Evolutionary conservation across 2,888 invertebrate species (phyloP).

Genomic region (Parochlus steinenii): DNA sequence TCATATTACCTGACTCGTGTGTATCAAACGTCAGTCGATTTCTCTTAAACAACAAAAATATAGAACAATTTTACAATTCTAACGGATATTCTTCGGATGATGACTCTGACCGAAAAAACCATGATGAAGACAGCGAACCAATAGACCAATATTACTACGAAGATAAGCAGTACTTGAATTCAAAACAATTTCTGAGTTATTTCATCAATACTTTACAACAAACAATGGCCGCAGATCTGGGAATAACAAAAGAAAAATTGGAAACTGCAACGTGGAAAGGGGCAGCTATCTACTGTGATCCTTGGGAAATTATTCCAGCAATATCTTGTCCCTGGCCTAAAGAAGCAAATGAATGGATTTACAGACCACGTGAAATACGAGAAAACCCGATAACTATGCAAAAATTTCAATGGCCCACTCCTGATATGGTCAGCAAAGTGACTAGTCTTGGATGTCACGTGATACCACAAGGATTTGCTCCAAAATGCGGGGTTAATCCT

Average conservation of each 20-base stretch:
- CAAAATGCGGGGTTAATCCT: slow-evolving; percentile 41
- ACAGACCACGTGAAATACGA: slow-evolving; percentile 38
- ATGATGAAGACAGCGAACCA: slow-evolving; percentile 15
- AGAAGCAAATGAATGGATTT: slow-evolving; percentile 49
- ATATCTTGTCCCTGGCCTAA: slow-evolving; percentile 54
- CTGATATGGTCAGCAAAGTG: slow-evolving; percentile 46
- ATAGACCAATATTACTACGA: slow-evolving; percentile 15
- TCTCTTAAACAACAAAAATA: slow-evolving; percentile 12
- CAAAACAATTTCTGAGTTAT: slow-evolving; percentile 47
- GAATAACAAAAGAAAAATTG: slow-evolving; percentile 37
- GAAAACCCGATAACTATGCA: slow-evolving; percentile 40
- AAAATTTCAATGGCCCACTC: slow-evolving; percentile 51
- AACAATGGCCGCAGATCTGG: slow-evolving; percentile 39
- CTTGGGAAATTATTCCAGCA: slow-evolving; percentile 55
- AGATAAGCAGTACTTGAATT: slow-evolving; percentile 38
- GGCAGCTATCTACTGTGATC: slow-evolving; percentile 46
- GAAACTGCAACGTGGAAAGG: slow-evolving; percentile 42
- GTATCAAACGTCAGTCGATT: slow-evolving; percentile 18
- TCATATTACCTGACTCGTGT: slow-evolving; percentile 23
- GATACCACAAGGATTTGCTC: slow-evolving; percentile 50
- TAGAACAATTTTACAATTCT: slow-evolving; percentile 11
- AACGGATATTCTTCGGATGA: slow-evolving; percentile 17
- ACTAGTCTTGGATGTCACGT: slow-evolving; percentile 49
- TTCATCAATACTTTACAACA: slow-evolving; percentile 48
- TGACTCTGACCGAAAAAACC: slow-evolving; percentile 15